phyloP scores from a whole-genome alignment of 2,113 vertebrate species.

The Penelope pileata region DNA sequence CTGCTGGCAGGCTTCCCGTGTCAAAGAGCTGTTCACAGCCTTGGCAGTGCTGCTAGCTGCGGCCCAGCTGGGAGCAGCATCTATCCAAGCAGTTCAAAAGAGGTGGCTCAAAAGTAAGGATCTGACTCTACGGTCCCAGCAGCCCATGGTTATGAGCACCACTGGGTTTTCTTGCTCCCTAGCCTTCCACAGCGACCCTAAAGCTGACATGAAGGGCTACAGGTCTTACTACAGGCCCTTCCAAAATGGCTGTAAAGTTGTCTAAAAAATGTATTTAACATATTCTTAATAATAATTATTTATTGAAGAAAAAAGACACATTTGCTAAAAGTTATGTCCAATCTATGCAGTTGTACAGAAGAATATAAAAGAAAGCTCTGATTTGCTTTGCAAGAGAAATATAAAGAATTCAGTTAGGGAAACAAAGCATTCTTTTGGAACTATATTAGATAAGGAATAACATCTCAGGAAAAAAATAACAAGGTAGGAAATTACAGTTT shows the following conservation, averaged over 20 bases:
- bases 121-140: not conserved
- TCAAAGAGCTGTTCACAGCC: not conserved
- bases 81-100: not conserved
- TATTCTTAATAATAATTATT: not conserved
- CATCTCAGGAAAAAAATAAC: not conserved
- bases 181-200: not conserved
- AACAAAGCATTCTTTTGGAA: not conserved
- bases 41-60: not conserved
- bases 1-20: not conserved
- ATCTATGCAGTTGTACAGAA: not conserved
- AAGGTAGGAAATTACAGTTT: not conserved
- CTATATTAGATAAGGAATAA: not conserved
- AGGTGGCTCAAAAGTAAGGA: not conserved
- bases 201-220: not conserved
- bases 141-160: not conserved
- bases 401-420: not conserved
- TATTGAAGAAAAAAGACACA: not conserved
- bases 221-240: not conserved
- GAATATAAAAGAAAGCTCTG: not conserved
- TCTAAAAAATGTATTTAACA: not conserved
- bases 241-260: not conserved
- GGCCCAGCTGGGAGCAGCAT: not conserved
- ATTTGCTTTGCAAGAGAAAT: not conserved
- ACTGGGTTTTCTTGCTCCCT: not conserved
- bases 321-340: not conserved